Evolutionary conservation across 1,140 invertebrate species (phyloP).

Genomic region (Dryas iulia): DNA sequence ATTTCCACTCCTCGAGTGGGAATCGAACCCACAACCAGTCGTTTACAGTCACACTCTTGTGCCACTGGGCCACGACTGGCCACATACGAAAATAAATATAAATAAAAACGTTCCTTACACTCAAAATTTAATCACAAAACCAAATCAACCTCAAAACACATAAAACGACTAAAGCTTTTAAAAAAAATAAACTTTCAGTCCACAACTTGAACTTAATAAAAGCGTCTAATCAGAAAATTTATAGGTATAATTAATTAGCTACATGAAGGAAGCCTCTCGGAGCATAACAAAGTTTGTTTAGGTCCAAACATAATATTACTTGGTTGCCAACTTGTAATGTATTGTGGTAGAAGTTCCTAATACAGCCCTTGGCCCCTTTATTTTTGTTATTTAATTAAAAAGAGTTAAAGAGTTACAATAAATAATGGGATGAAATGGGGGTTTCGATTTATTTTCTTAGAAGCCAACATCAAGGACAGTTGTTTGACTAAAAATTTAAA

Average conservation of each 20-base stretch:
- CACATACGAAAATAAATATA: too few species aligned
- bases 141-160: not conserved
- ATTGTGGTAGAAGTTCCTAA: not conserved
- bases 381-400: constrained; percentile 1
- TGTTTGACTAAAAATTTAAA: too few species aligned
- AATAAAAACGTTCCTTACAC: too few species aligned
- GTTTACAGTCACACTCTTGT: too few species aligned
- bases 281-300: constrained; percentile 27
- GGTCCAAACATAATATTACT: constrained; percentile 6
- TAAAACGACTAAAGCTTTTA: not conserved
- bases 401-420: not conserved
- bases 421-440: too few species aligned
- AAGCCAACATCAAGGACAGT: too few species aligned
- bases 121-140: too few species aligned
- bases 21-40: too few species aligned
- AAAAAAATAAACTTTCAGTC: not conserved
- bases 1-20: too few species aligned
- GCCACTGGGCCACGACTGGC: too few species aligned
- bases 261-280: constrained; percentile 3
- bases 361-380: not conserved
- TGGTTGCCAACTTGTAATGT: constrained; percentile 1
- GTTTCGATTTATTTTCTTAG: too few species aligned
- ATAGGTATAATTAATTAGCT: constrained; percentile 14
- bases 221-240: constrained; percentile 14
- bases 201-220: not conserved